These are phyloP conservation scores for Diprion similis DNA, from an alignment of 1,140 invertebrate genomes.

Conservation along the genomic window DNA sequence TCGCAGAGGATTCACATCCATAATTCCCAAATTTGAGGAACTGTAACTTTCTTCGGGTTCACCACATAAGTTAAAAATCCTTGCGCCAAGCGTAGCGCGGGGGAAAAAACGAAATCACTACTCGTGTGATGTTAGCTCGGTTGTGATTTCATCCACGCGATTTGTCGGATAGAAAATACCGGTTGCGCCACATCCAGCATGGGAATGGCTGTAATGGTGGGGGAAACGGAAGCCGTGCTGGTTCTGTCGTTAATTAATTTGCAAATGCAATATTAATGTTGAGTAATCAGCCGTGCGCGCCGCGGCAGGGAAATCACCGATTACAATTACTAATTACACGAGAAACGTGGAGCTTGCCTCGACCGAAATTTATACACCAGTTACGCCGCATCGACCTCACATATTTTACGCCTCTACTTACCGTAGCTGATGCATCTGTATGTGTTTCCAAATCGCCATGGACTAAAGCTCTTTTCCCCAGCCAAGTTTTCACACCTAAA, in stretches of 20 bases:
- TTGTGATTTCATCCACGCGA: no score
- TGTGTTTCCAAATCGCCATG: conserved; percentile 21
- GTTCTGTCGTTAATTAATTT: conserved; percentile 57
- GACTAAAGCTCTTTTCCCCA: conserved; percentile 5
- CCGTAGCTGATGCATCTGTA: conserved; percentile 13
- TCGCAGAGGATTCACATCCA: neutral
- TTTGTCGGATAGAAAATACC: no score
- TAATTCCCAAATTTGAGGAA: no score
- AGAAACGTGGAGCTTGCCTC: conserved; percentile 22
- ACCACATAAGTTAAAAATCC: no score
- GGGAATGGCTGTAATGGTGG: no score
- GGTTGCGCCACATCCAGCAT: no score
- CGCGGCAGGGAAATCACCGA: conserved; percentile 41
- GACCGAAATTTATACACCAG: conserved; percentile 10
- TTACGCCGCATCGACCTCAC: neutral
- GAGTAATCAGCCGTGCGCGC: conserved; percentile 52
- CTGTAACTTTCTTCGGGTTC: no score
- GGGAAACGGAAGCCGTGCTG: conserved; percentile 18
- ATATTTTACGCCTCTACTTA: conserved; percentile 9
- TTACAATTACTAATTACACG: conserved; percentile 52
- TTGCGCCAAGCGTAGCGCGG: no score
- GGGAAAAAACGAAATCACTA: no score
- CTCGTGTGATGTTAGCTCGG: no score
- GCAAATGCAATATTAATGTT: conserved; percentile 56
- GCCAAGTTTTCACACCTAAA: no score